Conservation (phyloP, 2,888 invertebrate species). For the Dermolepida albohirtum region DNA sequence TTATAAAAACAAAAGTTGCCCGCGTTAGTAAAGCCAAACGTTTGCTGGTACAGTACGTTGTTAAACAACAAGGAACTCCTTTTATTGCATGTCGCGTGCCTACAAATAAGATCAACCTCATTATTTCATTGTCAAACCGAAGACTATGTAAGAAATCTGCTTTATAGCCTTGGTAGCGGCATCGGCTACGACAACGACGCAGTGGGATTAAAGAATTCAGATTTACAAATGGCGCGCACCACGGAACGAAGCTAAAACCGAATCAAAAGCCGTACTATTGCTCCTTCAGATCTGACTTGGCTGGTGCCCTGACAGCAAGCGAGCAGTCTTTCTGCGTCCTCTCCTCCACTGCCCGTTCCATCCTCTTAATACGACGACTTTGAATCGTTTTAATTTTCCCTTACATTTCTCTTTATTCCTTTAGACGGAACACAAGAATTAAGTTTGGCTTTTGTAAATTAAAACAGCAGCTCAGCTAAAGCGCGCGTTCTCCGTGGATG, state of each 20-base stretch:
- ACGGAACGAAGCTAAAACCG: slow-evolving; percentile 59
- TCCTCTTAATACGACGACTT: slow-evolving; percentile 52
- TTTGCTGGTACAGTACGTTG: not conserved
- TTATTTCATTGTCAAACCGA: slow-evolving; percentile 8
- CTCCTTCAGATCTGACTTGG: slow-evolving; percentile 16
- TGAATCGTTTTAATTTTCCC: slow-evolving; percentile 69
- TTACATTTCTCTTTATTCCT: slow-evolving; percentile 69
- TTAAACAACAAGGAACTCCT: slow-evolving; percentile 8
- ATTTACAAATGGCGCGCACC: slow-evolving; percentile 52
- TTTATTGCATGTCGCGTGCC: not conserved
- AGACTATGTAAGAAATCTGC: too few relatives aligned
- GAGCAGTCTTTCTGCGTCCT: not conserved
- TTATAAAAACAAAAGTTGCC: too few relatives aligned
- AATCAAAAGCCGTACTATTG: slow-evolving; percentile 62
- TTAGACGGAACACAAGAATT: slow-evolving; percentile 67
- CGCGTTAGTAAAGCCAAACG: too few relatives aligned
- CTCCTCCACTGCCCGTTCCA: slow-evolving; percentile 9
- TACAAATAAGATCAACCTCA: slow-evolving; percentile 9
- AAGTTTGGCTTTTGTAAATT: slow-evolving; percentile 70
- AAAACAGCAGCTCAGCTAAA: slow-evolving; percentile 64
- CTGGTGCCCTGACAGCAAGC: not conserved
- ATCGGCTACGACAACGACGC: not conserved
- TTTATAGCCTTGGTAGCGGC: too few relatives aligned
- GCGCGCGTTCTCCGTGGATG: not conserved
- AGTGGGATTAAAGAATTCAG: slow-evolving; percentile 53